A percentile compares a stretch with the other conserved stretches of the same genome.
These are phyloP conservation scores for Pollicipes pollicipes DNA, from an alignment of 1,140 invertebrate species.

Conservation along the genomic window DNA sequence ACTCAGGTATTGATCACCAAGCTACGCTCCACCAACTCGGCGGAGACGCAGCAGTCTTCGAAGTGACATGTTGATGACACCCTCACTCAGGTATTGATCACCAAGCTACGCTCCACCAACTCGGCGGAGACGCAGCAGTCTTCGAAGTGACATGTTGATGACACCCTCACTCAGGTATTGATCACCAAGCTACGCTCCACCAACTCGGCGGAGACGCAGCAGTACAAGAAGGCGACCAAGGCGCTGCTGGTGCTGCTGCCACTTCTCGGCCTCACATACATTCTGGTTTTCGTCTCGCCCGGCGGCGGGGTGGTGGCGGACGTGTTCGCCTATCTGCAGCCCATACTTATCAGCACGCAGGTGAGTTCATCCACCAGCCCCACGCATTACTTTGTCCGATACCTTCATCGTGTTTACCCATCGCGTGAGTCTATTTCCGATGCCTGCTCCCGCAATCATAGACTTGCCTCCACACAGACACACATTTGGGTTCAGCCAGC, in stretches of 20 bases:
- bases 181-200: slow-evolving; percentile 35
- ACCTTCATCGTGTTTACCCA: no score
- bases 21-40: not conserved
- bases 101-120: not conserved
- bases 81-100: not conserved
- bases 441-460: not conserved
- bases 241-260: slow-evolving; percentile 71
- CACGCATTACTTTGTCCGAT: no score
- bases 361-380: no score
- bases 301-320: slow-evolving; percentile 25
- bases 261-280: slow-evolving; percentile 68
- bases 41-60: no score
- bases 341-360: slow-evolving; percentile 6
- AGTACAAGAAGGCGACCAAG: slow-evolving; percentile 73
- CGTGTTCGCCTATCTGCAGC: not conserved
- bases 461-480: not conserved
- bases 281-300: slow-evolving; percentile 57
- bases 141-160: slow-evolving; percentile 34
- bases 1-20: not conserved
- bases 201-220: slow-evolving; percentile 65
- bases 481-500: not conserved
- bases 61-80: not conserved
- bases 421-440: not conserved
- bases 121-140: no score
- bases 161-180: slow-evolving; percentile 25